Conservation (phyloP, 2,888 invertebrate genomes). For the Stenotaenia linearis region DNA sequence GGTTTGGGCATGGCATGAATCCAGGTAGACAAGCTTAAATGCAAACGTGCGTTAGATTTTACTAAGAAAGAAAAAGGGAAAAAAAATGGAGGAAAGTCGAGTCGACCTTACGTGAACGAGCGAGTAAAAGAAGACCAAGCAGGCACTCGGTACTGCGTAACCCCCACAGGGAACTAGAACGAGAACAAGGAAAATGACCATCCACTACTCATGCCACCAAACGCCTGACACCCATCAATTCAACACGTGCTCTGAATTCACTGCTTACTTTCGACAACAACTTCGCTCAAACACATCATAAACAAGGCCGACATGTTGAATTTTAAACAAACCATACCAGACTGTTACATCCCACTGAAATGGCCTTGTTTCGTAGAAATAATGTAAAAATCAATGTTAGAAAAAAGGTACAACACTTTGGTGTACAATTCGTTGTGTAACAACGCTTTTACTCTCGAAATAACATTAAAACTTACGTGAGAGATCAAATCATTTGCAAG, state of each 20-base stretch:
- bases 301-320: neutral
- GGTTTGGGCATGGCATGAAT: slow-evolving; percentile 16
- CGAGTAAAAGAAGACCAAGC: neutral
- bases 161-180: slow-evolving; percentile 17
- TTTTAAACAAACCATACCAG: neutral
- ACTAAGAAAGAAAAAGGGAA: neutral
- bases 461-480: too few relatives aligned
- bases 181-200: slow-evolving; percentile 12
- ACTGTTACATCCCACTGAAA: neutral
- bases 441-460: too few relatives aligned
- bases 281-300: neutral
- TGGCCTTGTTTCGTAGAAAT: neutral
- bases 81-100: neutral
- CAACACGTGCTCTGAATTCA: slow-evolving; percentile 18
- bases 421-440: too few relatives aligned
- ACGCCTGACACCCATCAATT: slow-evolving; percentile 24
- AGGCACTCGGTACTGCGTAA: neutral
- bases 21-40: neutral
- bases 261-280: neutral
- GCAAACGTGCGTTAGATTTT: slow-evolving; percentile 12
- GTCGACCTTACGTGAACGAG: neutral
- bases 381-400: too few relatives aligned
- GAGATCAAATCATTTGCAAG: too few relatives aligned
- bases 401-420: too few relatives aligned
- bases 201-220: slow-evolving; percentile 13